Conservation (phyloP, 2,797 vertebrate species). For the Euthynnus affinis region DNA sequence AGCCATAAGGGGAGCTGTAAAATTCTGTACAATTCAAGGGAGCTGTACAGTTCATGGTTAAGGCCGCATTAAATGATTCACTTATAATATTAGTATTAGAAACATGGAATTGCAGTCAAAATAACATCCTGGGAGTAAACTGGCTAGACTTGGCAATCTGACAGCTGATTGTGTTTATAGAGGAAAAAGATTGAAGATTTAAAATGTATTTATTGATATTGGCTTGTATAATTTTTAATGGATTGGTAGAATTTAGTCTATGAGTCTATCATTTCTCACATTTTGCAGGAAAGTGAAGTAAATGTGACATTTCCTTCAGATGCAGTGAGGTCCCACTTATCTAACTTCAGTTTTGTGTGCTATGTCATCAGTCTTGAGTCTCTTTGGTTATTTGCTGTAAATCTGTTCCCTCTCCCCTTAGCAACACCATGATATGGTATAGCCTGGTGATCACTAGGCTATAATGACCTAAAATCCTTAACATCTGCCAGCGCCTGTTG, state of each 20-base stretch:
- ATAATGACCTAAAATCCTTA: conserved; percentile 62
- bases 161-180: conserved; percentile 45
- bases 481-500: conserved; percentile 73
- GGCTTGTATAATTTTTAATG: neutral
- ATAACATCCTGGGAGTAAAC: conserved; percentile 36
- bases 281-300: neutral
- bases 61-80: conserved; percentile 53
- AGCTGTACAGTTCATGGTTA: neutral
- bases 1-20: neutral
- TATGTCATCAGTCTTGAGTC: neutral
- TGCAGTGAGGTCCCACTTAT: neutral
- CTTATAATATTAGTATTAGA: conserved; percentile 16
- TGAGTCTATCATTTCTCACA: too few relatives aligned
- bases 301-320: neutral
- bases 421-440: conserved; percentile 26
- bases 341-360: neutral
- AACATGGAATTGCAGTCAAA: conserved; percentile 37
- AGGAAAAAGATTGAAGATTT: neutral
- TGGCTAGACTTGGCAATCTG: conserved; percentile 57
- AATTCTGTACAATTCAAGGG: neutral
- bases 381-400: conserved; percentile 2
- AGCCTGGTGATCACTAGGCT: conserved; percentile 34
- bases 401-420: conserved; percentile 11
- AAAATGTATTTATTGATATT: neutral
- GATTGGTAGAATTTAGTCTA: neutral